Conservation (phyloP, 2,888 invertebrate genomes). For the Xestia rhomboidea region DNA sequence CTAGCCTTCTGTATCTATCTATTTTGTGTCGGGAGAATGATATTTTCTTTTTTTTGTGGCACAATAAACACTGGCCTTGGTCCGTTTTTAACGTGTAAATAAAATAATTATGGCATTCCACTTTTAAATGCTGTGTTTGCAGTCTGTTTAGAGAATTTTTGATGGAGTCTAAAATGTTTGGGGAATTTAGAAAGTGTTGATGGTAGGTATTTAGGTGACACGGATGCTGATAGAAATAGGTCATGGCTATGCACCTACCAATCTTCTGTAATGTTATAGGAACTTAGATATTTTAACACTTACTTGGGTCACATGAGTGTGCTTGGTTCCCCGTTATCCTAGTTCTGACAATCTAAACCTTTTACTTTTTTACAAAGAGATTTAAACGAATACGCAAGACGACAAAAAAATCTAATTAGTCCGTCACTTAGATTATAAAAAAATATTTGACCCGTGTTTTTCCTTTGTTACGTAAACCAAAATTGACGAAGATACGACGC, state of each 20-base stretch:
- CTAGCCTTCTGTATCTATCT: not conserved
- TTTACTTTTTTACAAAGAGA: too few species aligned
- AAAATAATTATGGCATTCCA: slow-evolving; percentile 59
- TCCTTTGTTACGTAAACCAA: too few species aligned
- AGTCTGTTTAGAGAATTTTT: slow-evolving; percentile 44
- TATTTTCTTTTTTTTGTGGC: slow-evolving; percentile 67
- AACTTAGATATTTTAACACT: not conserved
- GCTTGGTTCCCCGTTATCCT: not conserved
- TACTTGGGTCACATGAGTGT: not conserved
- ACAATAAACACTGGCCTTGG: slow-evolving; percentile 63
- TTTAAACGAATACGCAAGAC: too few species aligned
- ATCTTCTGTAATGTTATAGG: not conserved
- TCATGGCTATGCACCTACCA: not conserved
- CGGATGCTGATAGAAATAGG: not conserved
- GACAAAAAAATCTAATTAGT: too few species aligned
- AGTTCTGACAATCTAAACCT: not conserved
- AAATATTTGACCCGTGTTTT: too few species aligned
- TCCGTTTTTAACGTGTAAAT: slow-evolving; percentile 59
- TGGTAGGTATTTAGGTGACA: not conserved
- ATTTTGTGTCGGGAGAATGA: slow-evolving; percentile 27
- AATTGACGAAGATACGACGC: too few species aligned
- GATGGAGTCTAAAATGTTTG: slow-evolving; percentile 30
- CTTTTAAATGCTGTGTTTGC: slow-evolving; percentile 49
- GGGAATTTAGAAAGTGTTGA: slow-evolving; percentile 37
- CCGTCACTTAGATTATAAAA: too few species aligned